phyloP scores from a whole-genome alignment of 2,113 vertebrate genomes.

The Syngnathus typhle region DNA sequence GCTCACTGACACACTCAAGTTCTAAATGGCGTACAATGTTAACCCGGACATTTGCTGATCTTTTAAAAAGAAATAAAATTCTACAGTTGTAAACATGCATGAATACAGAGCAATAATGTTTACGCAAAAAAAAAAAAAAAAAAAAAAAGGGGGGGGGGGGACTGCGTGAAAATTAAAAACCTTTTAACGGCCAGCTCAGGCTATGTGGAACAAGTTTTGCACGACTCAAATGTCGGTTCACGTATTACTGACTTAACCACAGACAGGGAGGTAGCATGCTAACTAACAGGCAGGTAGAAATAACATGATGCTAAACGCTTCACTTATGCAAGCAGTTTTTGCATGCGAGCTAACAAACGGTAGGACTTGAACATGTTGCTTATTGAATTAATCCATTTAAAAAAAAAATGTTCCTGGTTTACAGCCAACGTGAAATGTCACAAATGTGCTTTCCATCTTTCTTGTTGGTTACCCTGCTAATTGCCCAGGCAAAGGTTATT shows the following conservation, averaged over 20 bases:
- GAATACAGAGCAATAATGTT: neutral
- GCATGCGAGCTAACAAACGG: neutral
- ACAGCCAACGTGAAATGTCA: neutral
- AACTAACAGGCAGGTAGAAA: neutral
- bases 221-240: neutral
- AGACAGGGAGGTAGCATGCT: neutral
- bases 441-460: neutral
- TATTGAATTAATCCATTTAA: too few relatives aligned
- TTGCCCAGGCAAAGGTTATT: neutral
- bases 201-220: neutral
- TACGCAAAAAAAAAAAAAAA: neutral
- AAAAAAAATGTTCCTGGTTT: neutral
- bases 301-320: neutral
- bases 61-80: too few relatives aligned
- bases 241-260: neutral
- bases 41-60: too few relatives aligned
- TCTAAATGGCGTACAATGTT: neutral
- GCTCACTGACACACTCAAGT: neutral
- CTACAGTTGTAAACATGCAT: neutral
- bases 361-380: neutral
- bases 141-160: too few relatives aligned
- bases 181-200: neutral
- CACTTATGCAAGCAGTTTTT: neutral
- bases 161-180: neutral
- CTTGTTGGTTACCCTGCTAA: neutral